Base-by-base conservation (phyloP, 2,797 vertebrate species). In the Florisuga fusca region DNA sequence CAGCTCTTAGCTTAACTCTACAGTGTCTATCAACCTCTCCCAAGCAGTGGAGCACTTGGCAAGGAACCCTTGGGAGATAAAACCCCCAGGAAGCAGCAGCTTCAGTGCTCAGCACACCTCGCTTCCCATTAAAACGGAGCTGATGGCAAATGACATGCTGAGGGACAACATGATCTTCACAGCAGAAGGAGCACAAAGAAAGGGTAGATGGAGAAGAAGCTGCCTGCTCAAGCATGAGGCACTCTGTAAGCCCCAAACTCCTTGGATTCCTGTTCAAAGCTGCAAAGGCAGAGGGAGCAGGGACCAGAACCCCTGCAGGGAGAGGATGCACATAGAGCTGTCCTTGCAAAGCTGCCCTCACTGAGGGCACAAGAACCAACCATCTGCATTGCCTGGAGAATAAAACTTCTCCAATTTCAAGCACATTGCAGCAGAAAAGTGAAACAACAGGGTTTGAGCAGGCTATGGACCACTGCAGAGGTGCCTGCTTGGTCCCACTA, bases 301-400 rank as follows among this genome's bases (percentile, higher is more conserved):
- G 0, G n/a, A 13, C 26, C 27, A 1, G 13, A 29, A 12, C 0
- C 41, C 41, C 41, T 12, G 41, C 59, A 29, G 62, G 53, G 38
- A 27, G 4, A 50, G 1, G 2, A 27, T 2, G 46, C 26, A 10
- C 43, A 2, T 33, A 7, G 34, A 1, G 1, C 14, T 2, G 0
- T 9, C 23, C 25, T 34, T 26, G 27, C 77, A 43, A 23, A 20
- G 55, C 66, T 1, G n/a, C 8, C 71, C 62, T 71, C 2, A 0
- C 2, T 20, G 12, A 3, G 7, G 0, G 11, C 29, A 4, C 31
- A 1, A 23, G 46, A n/a, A 55, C 3, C 7, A 6, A 17, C 4
- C 19, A 4, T 0, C 41, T 19, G 6, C 10, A 1, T 11, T 2
- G 31, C 25, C 38, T 0, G 2, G 36, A 19, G 15, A 62, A 68